These are phyloP conservation scores for Lagenorhynchus albirostris DNA, from an alignment of 2,113 vertebrate species.

Conservation along the genomic window DNA sequence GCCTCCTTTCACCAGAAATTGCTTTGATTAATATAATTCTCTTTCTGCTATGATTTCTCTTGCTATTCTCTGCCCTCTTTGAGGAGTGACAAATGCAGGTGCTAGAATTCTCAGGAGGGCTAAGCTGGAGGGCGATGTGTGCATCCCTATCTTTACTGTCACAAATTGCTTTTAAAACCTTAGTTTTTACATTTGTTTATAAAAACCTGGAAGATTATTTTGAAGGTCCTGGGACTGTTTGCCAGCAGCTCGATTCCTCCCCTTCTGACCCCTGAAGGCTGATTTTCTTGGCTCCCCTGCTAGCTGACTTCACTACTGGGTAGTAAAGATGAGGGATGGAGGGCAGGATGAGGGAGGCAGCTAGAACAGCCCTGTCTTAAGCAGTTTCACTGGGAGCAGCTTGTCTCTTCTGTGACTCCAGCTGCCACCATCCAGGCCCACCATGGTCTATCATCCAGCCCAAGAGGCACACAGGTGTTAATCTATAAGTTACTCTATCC, in stretches of 20 bases:
- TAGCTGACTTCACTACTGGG: not conserved
- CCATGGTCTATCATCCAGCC: not conserved
- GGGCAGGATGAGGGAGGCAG: not conserved
- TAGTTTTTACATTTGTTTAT: constrained; percentile 19
- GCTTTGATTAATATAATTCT: constrained; percentile 75
- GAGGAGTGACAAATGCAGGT: constrained; percentile 60
- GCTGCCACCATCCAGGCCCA: not conserved
- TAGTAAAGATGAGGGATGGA: not conserved
- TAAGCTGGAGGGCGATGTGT: constrained; percentile 39
- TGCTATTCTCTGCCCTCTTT: constrained; percentile 58
- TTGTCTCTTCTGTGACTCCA: not conserved
- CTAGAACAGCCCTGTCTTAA: not conserved
- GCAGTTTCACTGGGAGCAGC: not conserved
- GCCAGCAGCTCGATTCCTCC: not conserved
- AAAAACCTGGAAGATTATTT: not conserved
- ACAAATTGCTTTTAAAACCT: constrained; percentile 29
- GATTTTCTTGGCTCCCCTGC: not conserved
- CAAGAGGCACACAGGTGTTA: not conserved
- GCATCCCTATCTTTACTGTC: not conserved
- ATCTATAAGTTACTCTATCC: not conserved
- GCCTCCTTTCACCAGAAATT: constrained; percentile 71
- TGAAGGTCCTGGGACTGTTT: not conserved
- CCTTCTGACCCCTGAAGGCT: not conserved
- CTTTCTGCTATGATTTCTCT: constrained; percentile 65
- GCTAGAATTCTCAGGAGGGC: constrained; percentile 58